Conservation (phyloP, 2,113 vertebrate genomes). For the Melierax canorus region DNA sequence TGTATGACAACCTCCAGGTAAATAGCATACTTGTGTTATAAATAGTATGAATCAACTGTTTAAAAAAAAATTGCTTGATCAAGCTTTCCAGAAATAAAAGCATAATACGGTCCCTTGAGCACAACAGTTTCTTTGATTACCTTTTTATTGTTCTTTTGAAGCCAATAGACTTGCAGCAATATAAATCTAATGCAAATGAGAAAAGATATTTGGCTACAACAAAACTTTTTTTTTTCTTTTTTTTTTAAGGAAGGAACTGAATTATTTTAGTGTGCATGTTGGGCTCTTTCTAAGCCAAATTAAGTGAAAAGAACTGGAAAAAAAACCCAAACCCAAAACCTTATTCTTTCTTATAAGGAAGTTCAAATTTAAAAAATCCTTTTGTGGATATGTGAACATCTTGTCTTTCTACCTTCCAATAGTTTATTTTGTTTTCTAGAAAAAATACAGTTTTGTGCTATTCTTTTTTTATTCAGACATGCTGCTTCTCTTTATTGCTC, state of each 20-base stretch:
- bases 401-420: background rate
- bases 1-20: conserved; percentile 30
- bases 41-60: conserved; percentile 28
- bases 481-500: background rate
- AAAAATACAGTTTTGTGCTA: background rate
- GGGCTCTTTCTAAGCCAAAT: background rate
- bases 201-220: background rate
- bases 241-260: background rate
- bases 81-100: conserved; percentile 50
- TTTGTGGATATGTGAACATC: background rate
- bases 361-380: background rate
- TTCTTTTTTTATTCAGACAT: background rate
- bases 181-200: conserved; percentile 52
- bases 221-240: background rate
- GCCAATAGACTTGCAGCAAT: background rate
- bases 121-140: conserved; percentile 55
- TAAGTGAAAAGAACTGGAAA: background rate
- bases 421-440: background rate
- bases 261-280: background rate
- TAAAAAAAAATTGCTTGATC: conserved; percentile 35
- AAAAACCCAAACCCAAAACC: background rate
- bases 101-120: conserved; percentile 35
- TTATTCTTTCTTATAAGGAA: background rate
- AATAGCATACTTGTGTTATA: conserved; percentile 16
- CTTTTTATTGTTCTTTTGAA: conserved; percentile 59